Percentiles rank a stretch among this genome's conserved stretches.
These are phyloP conservation scores for Nematopogon swammerdamellus DNA, from an alignment of 2,888 invertebrate genomes.

Conservation along the genomic window DNA sequence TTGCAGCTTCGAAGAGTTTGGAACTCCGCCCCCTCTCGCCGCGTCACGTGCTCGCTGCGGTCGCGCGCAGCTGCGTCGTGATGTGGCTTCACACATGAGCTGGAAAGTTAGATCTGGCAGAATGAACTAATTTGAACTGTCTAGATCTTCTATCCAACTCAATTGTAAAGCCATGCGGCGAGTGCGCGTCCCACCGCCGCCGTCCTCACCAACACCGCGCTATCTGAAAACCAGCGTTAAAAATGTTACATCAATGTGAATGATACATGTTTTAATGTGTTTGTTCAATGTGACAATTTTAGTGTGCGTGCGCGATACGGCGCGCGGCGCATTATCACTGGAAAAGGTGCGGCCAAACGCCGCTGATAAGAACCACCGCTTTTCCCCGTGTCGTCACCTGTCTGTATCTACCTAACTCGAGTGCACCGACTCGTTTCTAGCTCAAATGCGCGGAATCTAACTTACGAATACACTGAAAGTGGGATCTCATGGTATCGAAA, in stretches of 20 bases:
- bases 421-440: neutral
- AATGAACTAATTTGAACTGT: constrained; percentile 37
- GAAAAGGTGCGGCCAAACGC: constrained; percentile 48
- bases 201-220: constrained; percentile 6
- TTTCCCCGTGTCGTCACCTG: constrained; percentile 39
- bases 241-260: constrained; percentile 1
- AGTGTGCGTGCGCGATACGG: constrained; percentile 29
- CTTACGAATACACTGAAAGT: too few relatives aligned
- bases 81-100: constrained; percentile 46
- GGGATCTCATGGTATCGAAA: too few relatives aligned
- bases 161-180: constrained; percentile 34
- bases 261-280: constrained; percentile 12
- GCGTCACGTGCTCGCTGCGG: neutral
- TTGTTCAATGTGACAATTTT: constrained; percentile 34
- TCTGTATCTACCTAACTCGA: neutral
- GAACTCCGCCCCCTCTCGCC: neutral
- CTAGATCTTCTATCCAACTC: constrained; percentile 59
- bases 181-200: neutral
- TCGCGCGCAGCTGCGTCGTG: constrained; percentile 5
- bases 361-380: constrained; percentile 45
- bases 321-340: constrained; percentile 40
- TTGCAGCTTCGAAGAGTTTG: neutral
- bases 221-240: constrained; percentile 6
- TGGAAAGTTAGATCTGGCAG: constrained; percentile 61
- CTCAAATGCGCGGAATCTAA: too few relatives aligned